Evolutionary conservation across 2,888 invertebrate genomes (phyloP).

Genomic region (Patella caerulea): DNA sequence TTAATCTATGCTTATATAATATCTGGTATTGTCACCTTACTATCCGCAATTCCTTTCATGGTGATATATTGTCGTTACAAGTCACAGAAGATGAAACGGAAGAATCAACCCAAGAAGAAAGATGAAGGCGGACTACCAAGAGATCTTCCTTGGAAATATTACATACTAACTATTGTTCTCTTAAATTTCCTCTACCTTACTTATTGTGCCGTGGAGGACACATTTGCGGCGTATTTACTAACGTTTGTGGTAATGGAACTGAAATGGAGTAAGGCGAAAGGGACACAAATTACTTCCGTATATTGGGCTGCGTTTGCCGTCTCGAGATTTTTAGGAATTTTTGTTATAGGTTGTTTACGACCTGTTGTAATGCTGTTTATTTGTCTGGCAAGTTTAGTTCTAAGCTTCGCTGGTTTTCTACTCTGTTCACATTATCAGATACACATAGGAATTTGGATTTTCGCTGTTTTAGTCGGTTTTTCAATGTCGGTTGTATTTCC

Average conservation of each 20-base stretch:
- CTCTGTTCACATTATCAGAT: slow-evolving; percentile 42
- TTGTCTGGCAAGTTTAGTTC: slow-evolving; percentile 17
- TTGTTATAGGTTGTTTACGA: slow-evolving; percentile 62
- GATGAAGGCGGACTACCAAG: slow-evolving; percentile 23
- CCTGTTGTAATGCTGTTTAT: slow-evolving; percentile 58
- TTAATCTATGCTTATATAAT: slow-evolving; percentile 42
- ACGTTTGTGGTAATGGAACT: slow-evolving; percentile 65
- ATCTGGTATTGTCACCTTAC: slow-evolving; percentile 33
- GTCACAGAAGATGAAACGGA: slow-evolving; percentile 13
- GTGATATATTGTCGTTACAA: slow-evolving; percentile 32
- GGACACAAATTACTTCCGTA: slow-evolving; percentile 64
- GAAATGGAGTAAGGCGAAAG: slow-evolving; percentile 58
- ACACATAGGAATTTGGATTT: slow-evolving; percentile 52
- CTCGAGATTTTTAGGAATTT: slow-evolving; percentile 67
- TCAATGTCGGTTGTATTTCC: slow-evolving; percentile 71
- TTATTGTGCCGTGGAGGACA: slow-evolving; percentile 70
- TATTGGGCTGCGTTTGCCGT: slow-evolving; percentile 71
- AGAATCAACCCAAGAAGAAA: slow-evolving; percentile 16
- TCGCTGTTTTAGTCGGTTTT: slow-evolving; percentile 63
- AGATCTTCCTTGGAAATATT: slow-evolving; percentile 28
- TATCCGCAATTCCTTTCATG: slow-evolving; percentile 34
- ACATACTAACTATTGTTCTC: slow-evolving; percentile 56
- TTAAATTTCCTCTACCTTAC: slow-evolving; percentile 65
- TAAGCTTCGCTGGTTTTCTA: slow-evolving; percentile 44
- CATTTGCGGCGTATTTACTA: slow-evolving; percentile 67